Conservation (phyloP, 2,113 vertebrate genomes). For the Mystacornis crossleyi region DNA sequence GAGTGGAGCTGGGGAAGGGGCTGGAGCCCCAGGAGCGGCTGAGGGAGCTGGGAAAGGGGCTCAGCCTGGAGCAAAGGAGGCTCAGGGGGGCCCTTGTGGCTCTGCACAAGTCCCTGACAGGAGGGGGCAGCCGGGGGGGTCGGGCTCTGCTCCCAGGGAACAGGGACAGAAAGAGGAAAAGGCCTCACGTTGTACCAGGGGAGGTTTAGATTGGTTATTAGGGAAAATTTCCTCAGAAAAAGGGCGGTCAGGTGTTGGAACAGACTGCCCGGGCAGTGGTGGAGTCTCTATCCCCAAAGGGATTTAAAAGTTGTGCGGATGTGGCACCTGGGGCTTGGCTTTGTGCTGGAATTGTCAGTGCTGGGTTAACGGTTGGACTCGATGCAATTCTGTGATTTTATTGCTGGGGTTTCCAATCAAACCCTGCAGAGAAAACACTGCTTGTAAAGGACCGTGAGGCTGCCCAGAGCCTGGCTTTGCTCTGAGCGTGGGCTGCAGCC, state of each 20-base stretch:
- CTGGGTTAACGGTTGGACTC: neutral
- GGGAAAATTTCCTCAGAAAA: neutral
- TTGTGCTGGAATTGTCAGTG: neutral
- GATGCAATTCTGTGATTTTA: neutral
- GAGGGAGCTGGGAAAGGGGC: neutral
- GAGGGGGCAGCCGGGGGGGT: neutral
- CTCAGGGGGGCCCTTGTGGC: neutral
- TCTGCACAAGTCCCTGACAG: neutral
- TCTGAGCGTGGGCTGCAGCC: neutral
- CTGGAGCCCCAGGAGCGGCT: neutral
- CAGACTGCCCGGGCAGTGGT: neutral
- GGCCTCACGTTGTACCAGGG: accelerated
- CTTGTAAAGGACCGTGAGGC: neutral
- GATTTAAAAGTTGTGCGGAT: neutral
- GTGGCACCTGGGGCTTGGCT: neutral
- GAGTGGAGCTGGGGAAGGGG: neutral
- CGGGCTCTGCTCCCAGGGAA: neutral
- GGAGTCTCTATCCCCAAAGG: neutral
- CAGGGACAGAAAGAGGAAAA: accelerated
- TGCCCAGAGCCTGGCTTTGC: neutral
- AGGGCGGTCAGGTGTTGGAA: neutral
- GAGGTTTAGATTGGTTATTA: no score
- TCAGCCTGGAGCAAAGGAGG: neutral
- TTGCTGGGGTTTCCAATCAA: neutral
- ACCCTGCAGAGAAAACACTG: neutral